Evolutionary conservation across 2,888 invertebrate genomes (phyloP).

Genomic region (Laothoe populi): DNA sequence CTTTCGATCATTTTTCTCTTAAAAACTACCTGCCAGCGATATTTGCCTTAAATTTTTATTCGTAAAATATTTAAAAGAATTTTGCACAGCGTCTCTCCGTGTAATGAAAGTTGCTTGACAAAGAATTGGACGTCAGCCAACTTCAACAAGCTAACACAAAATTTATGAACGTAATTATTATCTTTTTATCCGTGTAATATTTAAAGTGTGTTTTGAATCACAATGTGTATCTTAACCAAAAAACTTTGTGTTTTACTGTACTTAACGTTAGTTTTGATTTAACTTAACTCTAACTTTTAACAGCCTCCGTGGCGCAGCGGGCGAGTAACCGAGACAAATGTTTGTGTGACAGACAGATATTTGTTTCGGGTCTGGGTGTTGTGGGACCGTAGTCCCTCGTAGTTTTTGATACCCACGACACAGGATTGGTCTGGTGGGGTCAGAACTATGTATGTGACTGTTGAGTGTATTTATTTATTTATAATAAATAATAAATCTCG

Average conservation of each 20-base stretch:
- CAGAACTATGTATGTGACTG: no score
- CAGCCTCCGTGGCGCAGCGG: no score
- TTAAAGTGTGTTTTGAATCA: conserved; percentile 13
- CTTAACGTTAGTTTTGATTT: no score
- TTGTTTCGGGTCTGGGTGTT: no score
- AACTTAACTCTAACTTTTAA: no score
- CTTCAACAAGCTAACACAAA: conserved; percentile 23
- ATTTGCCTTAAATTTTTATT: conserved; percentile 7
- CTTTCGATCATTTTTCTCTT: background rate
- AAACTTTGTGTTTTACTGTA: no score
- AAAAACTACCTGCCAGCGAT: background rate
- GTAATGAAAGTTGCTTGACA: conserved; percentile 24
- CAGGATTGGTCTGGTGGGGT: no score
- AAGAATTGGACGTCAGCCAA: conserved; percentile 17
- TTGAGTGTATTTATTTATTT: no score
- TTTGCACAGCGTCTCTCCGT: conserved; percentile 10
- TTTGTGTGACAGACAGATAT: no score
- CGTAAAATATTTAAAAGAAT: conserved; percentile 20
- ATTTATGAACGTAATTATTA: conserved; percentile 23
- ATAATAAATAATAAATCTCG: background rate
- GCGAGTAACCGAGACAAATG: no score
- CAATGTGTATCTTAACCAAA: background rate
- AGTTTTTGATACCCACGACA: no score
- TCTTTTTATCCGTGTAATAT: conserved; percentile 19
- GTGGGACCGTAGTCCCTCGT: no score